Base-by-base conservation (phyloP, 2,113 vertebrate species). In the Salvator merianae region DNA sequence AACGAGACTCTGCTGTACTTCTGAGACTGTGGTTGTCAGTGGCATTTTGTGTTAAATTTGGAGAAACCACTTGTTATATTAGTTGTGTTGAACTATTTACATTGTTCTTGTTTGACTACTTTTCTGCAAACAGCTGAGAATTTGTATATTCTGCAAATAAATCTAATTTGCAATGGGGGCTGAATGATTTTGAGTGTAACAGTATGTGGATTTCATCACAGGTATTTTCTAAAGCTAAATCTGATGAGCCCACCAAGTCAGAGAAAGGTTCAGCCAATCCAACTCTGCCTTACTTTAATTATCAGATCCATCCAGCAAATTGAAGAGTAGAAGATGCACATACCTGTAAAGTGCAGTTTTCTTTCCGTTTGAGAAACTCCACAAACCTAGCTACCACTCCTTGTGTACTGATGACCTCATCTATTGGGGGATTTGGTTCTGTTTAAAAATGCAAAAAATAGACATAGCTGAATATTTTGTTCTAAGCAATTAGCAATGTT, bases 321-420 rank as follows among this genome's bases (percentile, higher is more conserved):
- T 14, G 36, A 76, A 92, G 80, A 78, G 88, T 13, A 30, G 22
- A 87, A 2, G 55, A 59, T 72, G 75, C 86, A 38, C n/a, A 36
- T 95, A 99, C 98, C 97, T 99, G 98, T 94, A 99, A 94, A 69
- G 98, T 99, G 95, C 98, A 99, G 94, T 99, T 99, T 95, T 99
- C 99, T 94, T 97, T 98, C 84, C 98, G 95, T 90, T 97, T 99
- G 87, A 99, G 97, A 92, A 99, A 99, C 92, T 99, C 98, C 92
- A 99, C 98, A 94, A 99, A 99, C 86, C 97, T 95, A 86, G 98
- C 98, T 88, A 99, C 99, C 70, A 99, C 98, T 78, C 99, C 98
- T 78, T 96, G 94, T 73, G 98, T 98, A 88, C 96, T 98, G 91
- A 99, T 99, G 81, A 99, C 99, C 96, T 99, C 99, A 91, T 99